phyloP scores from a whole-genome alignment of 2,797 vertebrate species.

The Crenuchus spilurus region DNA sequence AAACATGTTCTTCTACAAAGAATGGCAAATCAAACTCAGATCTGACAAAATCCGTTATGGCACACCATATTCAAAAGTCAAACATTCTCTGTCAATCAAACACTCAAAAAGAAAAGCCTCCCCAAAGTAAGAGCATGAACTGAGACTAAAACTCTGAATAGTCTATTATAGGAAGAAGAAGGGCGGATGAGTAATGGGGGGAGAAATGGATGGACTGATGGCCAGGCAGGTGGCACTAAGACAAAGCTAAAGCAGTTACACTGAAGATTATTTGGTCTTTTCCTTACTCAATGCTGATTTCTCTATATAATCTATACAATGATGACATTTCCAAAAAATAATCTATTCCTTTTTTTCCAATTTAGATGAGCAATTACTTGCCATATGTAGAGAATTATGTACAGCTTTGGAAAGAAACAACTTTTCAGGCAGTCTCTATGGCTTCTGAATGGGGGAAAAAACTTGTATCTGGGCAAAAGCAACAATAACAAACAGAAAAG shows the following conservation, averaged over 20 bases:
- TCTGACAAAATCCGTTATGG: background rate
- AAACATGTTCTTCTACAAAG: background rate
- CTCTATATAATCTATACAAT: no score
- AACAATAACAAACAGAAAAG: background rate
- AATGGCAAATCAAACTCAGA: background rate
- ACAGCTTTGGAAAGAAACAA: background rate
- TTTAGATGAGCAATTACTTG: no score
- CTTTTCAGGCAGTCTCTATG: conserved; percentile 35
- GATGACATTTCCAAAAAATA: no score
- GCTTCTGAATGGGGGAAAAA: conserved; percentile 40
- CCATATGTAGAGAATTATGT: background rate
- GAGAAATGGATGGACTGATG: conserved; percentile 4
- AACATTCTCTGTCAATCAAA: background rate
- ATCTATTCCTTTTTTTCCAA: no score
- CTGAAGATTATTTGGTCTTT: background rate
- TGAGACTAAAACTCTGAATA: background rate
- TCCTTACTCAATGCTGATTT: background rate
- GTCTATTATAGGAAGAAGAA: background rate
- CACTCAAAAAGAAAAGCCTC: background rate
- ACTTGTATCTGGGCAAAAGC: no score
- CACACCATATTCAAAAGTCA: background rate
- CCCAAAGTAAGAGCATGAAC: background rate
- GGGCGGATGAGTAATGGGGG: background rate
- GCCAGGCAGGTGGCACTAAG: background rate
- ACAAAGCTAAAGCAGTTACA: background rate